phyloP scores from a whole-genome alignment of 2,888 invertebrate species.

The Osedax fenrisi region DNA sequence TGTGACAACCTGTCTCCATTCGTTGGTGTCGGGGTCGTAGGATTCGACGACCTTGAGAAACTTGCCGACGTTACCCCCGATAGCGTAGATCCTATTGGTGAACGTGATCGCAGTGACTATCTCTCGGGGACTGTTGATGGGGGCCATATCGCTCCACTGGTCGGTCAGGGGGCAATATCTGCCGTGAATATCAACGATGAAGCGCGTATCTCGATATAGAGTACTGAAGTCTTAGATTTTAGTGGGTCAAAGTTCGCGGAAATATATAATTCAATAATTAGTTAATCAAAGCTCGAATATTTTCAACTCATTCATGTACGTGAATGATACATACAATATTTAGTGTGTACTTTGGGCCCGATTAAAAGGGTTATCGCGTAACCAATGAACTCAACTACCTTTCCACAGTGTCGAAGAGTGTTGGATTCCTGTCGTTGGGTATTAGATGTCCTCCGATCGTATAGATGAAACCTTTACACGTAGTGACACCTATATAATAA shows the following conservation, averaged over 20 bases:
- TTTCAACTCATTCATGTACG: no score
- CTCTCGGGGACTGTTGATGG: conserved; percentile 71
- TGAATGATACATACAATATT: no score
- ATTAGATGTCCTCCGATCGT: conserved; percentile 75
- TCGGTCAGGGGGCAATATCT: conserved; percentile 64
- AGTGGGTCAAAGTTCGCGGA: no score
- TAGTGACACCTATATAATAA: conserved; percentile 77
- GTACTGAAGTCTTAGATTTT: neutral
- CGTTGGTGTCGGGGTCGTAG: conserved; percentile 63
- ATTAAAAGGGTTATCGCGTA: no score
- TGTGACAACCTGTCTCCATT: conserved; percentile 55
- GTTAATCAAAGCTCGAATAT: no score
- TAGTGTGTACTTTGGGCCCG: no score
- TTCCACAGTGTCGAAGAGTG: conserved; percentile 76
- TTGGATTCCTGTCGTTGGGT: conserved; percentile 67
- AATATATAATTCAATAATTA: no score
- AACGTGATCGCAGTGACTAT: conserved; percentile 75
- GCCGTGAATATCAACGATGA: no score
- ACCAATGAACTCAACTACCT: no score
- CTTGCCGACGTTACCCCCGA: conserved; percentile 82
- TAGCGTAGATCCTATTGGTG: conserved; percentile 68
- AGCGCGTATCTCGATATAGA: no score
- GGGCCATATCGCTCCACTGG: conserved; percentile 73
- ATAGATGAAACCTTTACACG: conserved; percentile 74
- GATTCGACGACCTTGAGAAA: conserved; percentile 71